Conservation (phyloP, 2,113 vertebrate genomes). For the Thamnaconus septentrionalis region DNA sequence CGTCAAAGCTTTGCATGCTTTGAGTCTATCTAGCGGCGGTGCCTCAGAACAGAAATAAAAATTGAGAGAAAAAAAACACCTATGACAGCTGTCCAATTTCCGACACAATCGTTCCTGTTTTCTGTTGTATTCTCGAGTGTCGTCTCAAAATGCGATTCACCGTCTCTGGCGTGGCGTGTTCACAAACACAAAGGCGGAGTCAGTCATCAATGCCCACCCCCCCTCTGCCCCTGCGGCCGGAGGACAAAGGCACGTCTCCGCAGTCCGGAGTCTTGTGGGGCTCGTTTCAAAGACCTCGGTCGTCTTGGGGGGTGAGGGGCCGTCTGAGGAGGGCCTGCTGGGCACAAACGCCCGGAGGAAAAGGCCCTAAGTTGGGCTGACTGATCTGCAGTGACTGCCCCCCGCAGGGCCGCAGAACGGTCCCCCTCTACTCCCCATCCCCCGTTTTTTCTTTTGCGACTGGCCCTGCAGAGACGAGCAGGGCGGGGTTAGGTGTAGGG, state of each 20-base stretch:
- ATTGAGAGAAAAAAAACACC: slow-evolving; percentile 11
- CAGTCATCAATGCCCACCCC: slow-evolving; percentile 59
- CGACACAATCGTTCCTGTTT: slow-evolving; percentile 45
- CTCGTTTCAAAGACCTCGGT: slow-evolving; percentile 67
- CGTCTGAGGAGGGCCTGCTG: slow-evolving; percentile 49
- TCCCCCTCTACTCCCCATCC: slow-evolving; percentile 47
- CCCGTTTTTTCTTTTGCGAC: slow-evolving; percentile 34
- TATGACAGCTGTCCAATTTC: slow-evolving; percentile 42
- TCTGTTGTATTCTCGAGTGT: slow-evolving; percentile 32
- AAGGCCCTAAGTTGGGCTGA: slow-evolving; percentile 69
- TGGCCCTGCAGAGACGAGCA: slow-evolving; percentile 50
- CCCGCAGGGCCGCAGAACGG: slow-evolving; percentile 59
- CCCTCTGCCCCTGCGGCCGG: slow-evolving; percentile 23
- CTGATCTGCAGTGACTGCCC: slow-evolving; percentile 70
- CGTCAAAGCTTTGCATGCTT: too few species aligned
- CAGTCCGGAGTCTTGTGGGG: slow-evolving; percentile 56
- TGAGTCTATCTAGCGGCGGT: too few species aligned
- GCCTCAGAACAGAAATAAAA: too few species aligned
- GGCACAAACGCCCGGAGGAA: slow-evolving; percentile 63
- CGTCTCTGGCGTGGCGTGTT: slow-evolving; percentile 53
- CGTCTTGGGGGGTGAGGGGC: slow-evolving; percentile 45
- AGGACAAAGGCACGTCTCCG: slow-evolving; percentile 61
- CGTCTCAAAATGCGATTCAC: slow-evolving; percentile 53
- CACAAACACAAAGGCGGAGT: slow-evolving; percentile 71
- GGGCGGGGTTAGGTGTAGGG: slow-evolving; percentile 72